Conservation (phyloP, 2,888 invertebrate species). For the Drosophila borealis region DNA sequence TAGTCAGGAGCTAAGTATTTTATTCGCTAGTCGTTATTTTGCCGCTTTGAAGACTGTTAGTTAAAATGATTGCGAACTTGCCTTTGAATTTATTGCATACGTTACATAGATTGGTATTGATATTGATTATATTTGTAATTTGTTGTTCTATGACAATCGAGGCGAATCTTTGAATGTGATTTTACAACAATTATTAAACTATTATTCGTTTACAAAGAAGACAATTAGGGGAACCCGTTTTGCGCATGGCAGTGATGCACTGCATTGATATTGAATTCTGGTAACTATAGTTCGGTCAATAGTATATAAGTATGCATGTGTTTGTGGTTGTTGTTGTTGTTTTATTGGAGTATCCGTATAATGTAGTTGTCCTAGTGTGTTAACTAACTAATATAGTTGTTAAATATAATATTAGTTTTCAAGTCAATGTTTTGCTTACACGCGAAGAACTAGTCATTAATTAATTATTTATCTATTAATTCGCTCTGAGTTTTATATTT, state of each 20-base stretch:
- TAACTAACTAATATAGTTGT: slow-evolving; percentile 42
- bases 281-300: slow-evolving; percentile 31
- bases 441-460: slow-evolving; percentile 20
- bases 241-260: slow-evolving; percentile 78
- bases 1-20: slow-evolving; percentile 14
- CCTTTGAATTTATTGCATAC: slow-evolving; percentile 63
- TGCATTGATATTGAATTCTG: slow-evolving; percentile 70
- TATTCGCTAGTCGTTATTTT: slow-evolving; percentile 6
- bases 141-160: slow-evolving; percentile 34
- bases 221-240: slow-evolving; percentile 73
- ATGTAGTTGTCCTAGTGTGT: slow-evolving; percentile 59
- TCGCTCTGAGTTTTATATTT: slow-evolving; percentile 50
- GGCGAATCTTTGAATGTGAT: slow-evolving; percentile 27
- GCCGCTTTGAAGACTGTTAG: slow-evolving; percentile 40
- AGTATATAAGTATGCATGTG: slow-evolving; percentile 20
- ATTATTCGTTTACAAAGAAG: slow-evolving; percentile 56
- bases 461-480: slow-evolving; percentile 61
- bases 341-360: slow-evolving; percentile 46
- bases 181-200: slow-evolving; percentile 10
- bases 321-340: slow-evolving; percentile 19
- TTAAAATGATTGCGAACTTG: slow-evolving; percentile 49
- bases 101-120: slow-evolving; percentile 68
- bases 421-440: slow-evolving; percentile 56
- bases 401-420: slow-evolving; percentile 28
- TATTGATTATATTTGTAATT: slow-evolving; percentile 25